phyloP scores from a whole-genome alignment of 2,113 vertebrate genomes.

The Pristiophorus japonicus region DNA sequence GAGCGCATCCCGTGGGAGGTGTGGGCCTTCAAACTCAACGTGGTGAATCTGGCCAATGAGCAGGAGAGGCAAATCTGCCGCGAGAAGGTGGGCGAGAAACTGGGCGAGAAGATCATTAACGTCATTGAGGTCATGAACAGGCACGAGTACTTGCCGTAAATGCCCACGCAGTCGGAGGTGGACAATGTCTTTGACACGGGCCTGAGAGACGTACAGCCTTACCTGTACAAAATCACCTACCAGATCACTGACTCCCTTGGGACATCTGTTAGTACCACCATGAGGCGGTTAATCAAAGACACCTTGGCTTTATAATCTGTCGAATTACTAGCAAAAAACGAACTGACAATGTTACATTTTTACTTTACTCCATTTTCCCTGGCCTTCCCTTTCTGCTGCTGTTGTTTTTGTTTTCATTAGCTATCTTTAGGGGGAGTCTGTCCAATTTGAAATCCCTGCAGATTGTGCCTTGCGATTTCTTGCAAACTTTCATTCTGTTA shows the following conservation, averaged over 20 bases:
- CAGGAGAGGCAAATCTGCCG: conserved; percentile 96
- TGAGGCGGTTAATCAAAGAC: conserved; percentile 96
- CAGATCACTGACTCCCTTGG: conserved; percentile 91
- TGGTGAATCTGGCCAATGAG: conserved; percentile 88
- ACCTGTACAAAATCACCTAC: conserved; percentile 92
- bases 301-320: conserved; percentile 75
- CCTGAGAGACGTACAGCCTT: conserved; percentile 91
- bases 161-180: conserved; percentile 96
- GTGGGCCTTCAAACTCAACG: conserved; percentile 94
- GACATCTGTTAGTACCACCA: conserved; percentile 90
- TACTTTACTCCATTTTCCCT: not conserved
- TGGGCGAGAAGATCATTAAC: conserved; percentile 94
- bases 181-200: conserved; percentile 96
- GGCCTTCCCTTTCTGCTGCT: not conserved
- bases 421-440: not conserved
- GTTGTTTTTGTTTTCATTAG: not conserved
- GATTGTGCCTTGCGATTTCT: not conserved
- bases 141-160: conserved; percentile 94
- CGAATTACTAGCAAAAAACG: not conserved
- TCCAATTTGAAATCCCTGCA: not conserved
- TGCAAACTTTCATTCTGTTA: not conserved
- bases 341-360: conserved; percentile 11
- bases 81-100: conserved; percentile 94
- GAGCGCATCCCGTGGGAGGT: conserved; percentile 98
- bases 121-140: conserved; percentile 96